These are phyloP conservation scores for Tanytarsus gracilentus DNA, from an alignment of 2,888 invertebrate species.

Conservation along the genomic window DNA sequence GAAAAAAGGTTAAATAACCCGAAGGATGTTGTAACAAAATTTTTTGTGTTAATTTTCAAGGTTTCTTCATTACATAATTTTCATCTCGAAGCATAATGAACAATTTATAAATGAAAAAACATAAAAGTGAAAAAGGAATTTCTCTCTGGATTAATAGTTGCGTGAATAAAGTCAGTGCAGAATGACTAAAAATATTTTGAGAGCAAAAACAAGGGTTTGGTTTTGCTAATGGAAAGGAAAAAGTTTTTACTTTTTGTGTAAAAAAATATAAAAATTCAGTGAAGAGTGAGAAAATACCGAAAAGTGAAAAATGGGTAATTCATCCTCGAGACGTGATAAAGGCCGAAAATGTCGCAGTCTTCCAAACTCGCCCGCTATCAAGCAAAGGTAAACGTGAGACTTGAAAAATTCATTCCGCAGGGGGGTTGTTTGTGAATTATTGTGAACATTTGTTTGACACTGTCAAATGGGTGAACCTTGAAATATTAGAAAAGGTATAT, in stretches of 20 bases:
- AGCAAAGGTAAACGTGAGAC: slow-evolving; percentile 44
- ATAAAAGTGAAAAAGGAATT: neutral
- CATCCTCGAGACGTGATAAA: slow-evolving; percentile 28
- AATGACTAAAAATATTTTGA: neutral
- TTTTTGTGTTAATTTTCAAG: neutral
- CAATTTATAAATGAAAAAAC: neutral
- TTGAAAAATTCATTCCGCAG: neutral
- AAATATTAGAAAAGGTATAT: too few species aligned
- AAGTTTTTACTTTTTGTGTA: neutral
- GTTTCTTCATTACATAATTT: neutral
- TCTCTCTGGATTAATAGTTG: too few species aligned
- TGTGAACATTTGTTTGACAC: too few species aligned
- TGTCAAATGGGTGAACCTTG: too few species aligned
- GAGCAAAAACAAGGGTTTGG: neutral
- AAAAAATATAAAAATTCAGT: neutral
- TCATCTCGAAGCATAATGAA: neutral
- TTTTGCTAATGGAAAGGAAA: neutral
- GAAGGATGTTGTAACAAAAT: neutral
- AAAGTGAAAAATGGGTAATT: slow-evolving; percentile 21
- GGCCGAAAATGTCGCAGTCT: slow-evolving; percentile 45
- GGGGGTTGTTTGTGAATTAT: too few species aligned
- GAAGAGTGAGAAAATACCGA: neutral
- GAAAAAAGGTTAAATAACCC: slow-evolving; percentile 1
- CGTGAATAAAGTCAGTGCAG: too few species aligned
- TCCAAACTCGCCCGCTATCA: slow-evolving; percentile 58